A percentile compares a stretch with the other conserved stretches of the same genome.
Conservation (phyloP, 2,113 vertebrate genomes). For the Tachysurus vachellii region DNA sequence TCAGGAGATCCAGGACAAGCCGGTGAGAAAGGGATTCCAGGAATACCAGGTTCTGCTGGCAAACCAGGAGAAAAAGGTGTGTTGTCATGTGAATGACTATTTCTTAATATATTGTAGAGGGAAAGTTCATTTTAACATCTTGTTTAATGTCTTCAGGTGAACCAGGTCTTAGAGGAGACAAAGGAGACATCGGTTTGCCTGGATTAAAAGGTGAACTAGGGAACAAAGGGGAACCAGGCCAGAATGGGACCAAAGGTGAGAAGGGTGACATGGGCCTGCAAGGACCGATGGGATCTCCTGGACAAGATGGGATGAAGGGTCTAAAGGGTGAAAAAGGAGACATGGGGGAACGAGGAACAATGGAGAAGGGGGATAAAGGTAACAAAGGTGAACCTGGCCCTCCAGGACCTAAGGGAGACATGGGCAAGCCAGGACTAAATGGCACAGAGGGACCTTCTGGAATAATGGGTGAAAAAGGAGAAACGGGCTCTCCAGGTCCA, state of each 20-base stretch:
- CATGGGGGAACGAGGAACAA: conserved; percentile 69
- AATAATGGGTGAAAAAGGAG: conserved; percentile 70
- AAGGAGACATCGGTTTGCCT: conserved; percentile 76
- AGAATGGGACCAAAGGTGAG: conserved; percentile 83
- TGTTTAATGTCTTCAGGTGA: conserved; percentile 75
- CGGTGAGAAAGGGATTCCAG: conserved; percentile 78
- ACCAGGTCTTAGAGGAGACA: conserved; percentile 81
- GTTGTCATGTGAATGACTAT: background rate
- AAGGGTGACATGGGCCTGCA: conserved; percentile 70
- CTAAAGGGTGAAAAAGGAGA: conserved; percentile 81
- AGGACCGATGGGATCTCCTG: conserved; percentile 70
- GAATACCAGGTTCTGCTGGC: conserved; percentile 81
- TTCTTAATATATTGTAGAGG: background rate
- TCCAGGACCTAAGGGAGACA: conserved; percentile 61
- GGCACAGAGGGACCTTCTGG: conserved; percentile 74
- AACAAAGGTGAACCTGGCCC: conserved; percentile 56
- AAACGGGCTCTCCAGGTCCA: conserved; percentile 75
- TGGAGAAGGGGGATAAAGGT: conserved; percentile 74
- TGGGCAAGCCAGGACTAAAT: conserved; percentile 65
- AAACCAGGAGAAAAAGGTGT: conserved; percentile 87
- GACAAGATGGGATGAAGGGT: conserved; percentile 78
- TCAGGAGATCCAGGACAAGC: conserved; percentile 85
- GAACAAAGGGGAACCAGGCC: conserved; percentile 79
- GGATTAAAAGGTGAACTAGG: conserved; percentile 89
- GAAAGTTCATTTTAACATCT: background rate